Evolutionary conservation across 2,888 invertebrate species (phyloP).

Genomic region (Caenorhabditis panamensis): DNA sequence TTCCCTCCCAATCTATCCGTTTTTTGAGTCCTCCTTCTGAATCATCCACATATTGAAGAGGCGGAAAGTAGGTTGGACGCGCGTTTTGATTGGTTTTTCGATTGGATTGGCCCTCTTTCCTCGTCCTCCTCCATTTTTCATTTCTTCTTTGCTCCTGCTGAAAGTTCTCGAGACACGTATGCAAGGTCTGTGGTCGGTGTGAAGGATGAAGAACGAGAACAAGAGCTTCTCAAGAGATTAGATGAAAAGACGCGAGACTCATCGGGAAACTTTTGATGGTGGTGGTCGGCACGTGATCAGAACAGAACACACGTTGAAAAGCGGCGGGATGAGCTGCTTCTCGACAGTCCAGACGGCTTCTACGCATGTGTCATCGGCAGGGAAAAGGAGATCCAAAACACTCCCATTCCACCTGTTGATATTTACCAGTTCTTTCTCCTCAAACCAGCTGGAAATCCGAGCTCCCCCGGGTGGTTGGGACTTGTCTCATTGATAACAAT

Average conservation of each 20-base stretch:
- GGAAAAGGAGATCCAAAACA: neutral
- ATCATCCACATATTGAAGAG: constrained; percentile 44
- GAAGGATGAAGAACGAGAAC: constrained; percentile 5
- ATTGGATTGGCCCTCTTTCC: constrained; percentile 48
- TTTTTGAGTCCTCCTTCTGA: constrained; percentile 24
- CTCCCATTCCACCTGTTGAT: neutral
- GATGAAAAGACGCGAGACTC: constrained; percentile 24
- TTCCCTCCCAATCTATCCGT: constrained; percentile 3
- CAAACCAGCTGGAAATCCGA: neutral
- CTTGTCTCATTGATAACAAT: constrained; percentile 28
- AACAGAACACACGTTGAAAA: neutral
- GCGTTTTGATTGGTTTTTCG: constrained; percentile 59
- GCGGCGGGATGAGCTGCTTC: neutral
- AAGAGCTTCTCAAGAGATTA: constrained; percentile 50
- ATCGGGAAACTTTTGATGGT: neutral
- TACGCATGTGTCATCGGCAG: neutral
- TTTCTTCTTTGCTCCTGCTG: constrained; percentile 18
- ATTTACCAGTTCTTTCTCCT: neutral
- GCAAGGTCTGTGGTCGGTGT: constrained; percentile 37
- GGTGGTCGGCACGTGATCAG: neutral
- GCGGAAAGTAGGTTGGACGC: constrained; percentile 26
- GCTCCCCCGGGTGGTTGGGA: neutral
- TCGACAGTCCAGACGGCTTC: neutral
- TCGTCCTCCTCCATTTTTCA: constrained; percentile 10
- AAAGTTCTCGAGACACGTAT: constrained; percentile 28